These are phyloP conservation scores for Eonycteris spelaea DNA, from an alignment of 2,113 vertebrate species.

Conservation along the genomic window DNA sequence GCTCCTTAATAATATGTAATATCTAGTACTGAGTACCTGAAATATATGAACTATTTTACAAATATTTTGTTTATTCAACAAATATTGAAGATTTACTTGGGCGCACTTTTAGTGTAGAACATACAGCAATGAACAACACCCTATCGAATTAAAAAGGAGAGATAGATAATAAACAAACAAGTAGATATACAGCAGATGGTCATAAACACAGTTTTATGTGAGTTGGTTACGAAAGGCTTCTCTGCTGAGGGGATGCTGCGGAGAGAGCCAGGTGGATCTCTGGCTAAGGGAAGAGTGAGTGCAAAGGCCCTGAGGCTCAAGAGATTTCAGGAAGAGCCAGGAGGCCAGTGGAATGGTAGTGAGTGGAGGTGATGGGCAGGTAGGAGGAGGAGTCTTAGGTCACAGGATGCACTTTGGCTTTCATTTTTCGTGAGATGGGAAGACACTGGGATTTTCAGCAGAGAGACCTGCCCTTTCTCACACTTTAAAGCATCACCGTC, in stretches of 20 bases:
- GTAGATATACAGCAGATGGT: accelerated
- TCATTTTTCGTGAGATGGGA: not conserved
- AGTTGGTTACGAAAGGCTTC: not conserved
- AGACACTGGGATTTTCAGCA: not conserved
- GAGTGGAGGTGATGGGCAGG: too few relatives aligned
- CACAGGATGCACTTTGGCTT: not conserved
- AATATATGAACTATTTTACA: not conserved
- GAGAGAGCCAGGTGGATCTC: not conserved
- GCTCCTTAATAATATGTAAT: not conserved
- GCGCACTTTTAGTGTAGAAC: not conserved
- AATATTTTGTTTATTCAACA: not conserved
- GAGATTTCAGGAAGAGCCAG: not conserved
- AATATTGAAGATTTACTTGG: not conserved
- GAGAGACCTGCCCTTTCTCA: not conserved
- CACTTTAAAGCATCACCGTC: not conserved
- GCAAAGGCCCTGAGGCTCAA: not conserved
- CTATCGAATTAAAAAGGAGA: too few relatives aligned
- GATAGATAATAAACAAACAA: too few relatives aligned
- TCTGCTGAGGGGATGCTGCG: not conserved
- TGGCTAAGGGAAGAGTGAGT: not conserved
- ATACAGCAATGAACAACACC: not conserved
- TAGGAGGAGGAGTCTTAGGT: not conserved
- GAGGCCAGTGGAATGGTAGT: too few relatives aligned
- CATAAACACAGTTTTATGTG: too few relatives aligned
- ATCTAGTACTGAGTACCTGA: not conserved